Conservation (phyloP, 2,888 invertebrate genomes). For the Malthinus flaveolus region DNA sequence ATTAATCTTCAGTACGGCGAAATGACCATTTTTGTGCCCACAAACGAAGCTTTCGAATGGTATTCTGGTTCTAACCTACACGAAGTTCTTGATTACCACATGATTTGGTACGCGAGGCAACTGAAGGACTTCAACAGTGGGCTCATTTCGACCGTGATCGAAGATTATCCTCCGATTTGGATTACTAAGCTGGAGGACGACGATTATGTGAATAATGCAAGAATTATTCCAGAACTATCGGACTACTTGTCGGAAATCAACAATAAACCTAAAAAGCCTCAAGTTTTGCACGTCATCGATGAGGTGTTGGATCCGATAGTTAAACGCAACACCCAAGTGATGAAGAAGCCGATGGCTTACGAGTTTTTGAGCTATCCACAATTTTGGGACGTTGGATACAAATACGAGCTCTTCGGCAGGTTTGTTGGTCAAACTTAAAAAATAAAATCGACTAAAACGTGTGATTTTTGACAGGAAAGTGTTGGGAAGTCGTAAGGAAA, state of each 20-base stretch:
- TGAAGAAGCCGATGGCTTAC: constrained; percentile 68
- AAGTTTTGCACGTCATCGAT: constrained; percentile 80
- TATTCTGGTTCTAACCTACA: constrained; percentile 56
- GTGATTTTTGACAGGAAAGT: constrained; percentile 58
- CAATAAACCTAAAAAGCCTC: constrained; percentile 37
- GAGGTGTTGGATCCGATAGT: constrained; percentile 79
- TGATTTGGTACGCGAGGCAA: constrained; percentile 61
- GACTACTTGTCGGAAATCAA: constrained; percentile 40
- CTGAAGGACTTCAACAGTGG: constrained; percentile 59
- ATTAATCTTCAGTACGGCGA: constrained; percentile 70
- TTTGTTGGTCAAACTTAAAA: constrained; percentile 13
- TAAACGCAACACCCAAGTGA: constrained; percentile 55
- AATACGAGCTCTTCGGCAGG: constrained; percentile 26
- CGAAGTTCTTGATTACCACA: constrained; percentile 57
- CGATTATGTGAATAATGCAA: constrained; percentile 84
- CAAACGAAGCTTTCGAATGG: constrained; percentile 74
- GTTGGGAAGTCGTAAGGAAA: constrained; percentile 67
- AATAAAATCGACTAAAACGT: background rate
- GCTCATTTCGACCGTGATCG: constrained; percentile 63
- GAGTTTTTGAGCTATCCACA: constrained; percentile 71
- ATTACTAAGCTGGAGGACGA: constrained; percentile 69
- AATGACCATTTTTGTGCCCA: constrained; percentile 84
- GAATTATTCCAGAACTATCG: constrained; percentile 64
- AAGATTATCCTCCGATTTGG: constrained; percentile 85
- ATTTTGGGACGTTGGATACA: constrained; percentile 32